These are phyloP conservation scores for Drosophila persimilis DNA, from an alignment of 1,140 invertebrate genomes.

Conservation along the genomic window DNA sequence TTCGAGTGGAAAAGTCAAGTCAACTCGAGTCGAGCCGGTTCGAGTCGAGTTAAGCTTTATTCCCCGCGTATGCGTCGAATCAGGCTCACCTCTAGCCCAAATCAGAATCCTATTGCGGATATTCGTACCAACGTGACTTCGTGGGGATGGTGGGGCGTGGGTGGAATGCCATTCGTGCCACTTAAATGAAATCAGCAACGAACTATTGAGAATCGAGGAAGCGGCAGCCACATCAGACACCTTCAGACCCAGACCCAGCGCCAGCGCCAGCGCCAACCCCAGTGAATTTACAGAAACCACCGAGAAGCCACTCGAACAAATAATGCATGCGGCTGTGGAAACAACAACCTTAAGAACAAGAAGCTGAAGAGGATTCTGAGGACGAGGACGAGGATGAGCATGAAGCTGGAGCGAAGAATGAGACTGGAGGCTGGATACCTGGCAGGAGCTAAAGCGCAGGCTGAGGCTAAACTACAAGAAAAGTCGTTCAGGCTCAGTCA, in stretches of 20 bases:
- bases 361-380: background rate
- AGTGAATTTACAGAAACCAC: background rate
- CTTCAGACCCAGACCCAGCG: background rate
- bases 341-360: conserved; percentile 13
- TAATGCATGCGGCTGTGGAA: conserved; percentile 62
- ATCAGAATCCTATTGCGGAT: conserved; percentile 30
- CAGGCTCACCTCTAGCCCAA: conserved; percentile 28
- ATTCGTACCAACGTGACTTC: background rate
- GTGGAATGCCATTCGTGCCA: conserved; percentile 35
- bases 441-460: no score
- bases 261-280: background rate
- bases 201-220: conserved; percentile 31
- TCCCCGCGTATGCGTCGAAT: conserved; percentile 53
- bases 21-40: conserved; percentile 32
- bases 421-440: background rate
- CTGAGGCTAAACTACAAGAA: conserved; percentile 47
- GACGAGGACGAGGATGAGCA: background rate
- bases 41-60: conserved; percentile 39
- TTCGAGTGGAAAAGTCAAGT: conserved; percentile 73
- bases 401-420: background rate
- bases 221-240: conserved; percentile 15
- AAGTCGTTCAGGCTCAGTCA: conserved; percentile 76
- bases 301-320: conserved; percentile 58
- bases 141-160: background rate
- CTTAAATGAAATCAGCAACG: conserved; percentile 45